Evolutionary conservation across 2,113 vertebrate species (phyloP), one percentile per base, ranked within the genome.

Genomic region (Lipotes vexillifer): DNA sequence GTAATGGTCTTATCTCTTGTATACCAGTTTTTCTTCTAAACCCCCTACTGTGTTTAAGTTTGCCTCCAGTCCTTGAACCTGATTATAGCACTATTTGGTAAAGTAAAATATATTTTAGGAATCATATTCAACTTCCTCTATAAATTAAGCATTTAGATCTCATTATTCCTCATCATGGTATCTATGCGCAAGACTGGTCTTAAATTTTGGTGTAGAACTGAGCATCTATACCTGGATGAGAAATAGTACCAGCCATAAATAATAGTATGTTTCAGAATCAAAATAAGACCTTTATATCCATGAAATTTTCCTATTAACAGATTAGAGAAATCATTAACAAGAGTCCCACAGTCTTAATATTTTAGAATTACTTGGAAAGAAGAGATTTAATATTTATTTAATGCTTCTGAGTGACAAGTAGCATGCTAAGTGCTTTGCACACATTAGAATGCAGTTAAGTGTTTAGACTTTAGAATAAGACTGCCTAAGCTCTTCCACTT

Each of bases 91-190:
- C 5, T 95, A 41, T 78, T 38, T 83, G 59, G 36, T 46, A 61
- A 97, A 88, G 89, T 80, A 65, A 89, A 87, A 90, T 90, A 86
- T 78, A 18, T 78, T 78, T 75, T 38, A 69, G 14, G 71, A 93
- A 78, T 41, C 63, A 80, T 69, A 74, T 91, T 4, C 15, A 59
- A 14, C 8, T n/a, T 85, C 41, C 25, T 84, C 59, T 15, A 75
- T 84, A 95, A 90, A 94, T 38, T 93, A 36, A 72, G 20, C 31
- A 65, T 81, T 93, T 90, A 71, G 18, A 55, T 71, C 15, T 33
- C 66, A 71, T 85, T 93, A 83, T 95, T 93, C 14, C 15, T 93
- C 61, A 85, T 84, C 46, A 69, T 84, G 38, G 8, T 44, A 27
- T 83, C 38, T 61, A 8, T 75, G 33, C 10, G 3, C 68, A 89